These are phyloP conservation scores for Ailurus styani DNA, from an alignment of 2,113 vertebrate species.

Conservation along the genomic window DNA sequence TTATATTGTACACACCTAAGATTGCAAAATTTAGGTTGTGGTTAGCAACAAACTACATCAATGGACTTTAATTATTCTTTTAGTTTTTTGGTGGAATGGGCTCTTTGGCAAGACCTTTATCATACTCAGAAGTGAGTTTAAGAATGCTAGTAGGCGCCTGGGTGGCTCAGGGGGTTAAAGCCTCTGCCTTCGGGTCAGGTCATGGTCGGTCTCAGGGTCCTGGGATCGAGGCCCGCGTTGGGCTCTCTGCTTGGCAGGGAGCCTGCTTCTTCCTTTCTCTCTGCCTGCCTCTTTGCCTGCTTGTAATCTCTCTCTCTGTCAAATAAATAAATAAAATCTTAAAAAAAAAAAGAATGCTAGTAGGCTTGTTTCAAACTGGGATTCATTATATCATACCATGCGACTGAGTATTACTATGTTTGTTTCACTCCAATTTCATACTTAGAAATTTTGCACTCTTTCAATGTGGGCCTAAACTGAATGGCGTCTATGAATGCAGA, in stretches of 20 bases:
- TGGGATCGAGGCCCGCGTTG: too few species aligned
- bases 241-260: too few species aligned
- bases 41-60: conserved; percentile 7
- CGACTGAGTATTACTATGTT: background rate
- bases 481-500: background rate
- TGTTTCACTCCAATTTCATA: conserved; percentile 20
- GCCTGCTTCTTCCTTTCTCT: too few species aligned
- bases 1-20: conserved; percentile 11
- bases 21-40: background rate
- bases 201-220: too few species aligned
- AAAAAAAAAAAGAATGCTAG: conserved; percentile 54
- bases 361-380: background rate
- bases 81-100: background rate
- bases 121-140: conserved; percentile 50
- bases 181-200: too few species aligned
- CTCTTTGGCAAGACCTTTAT: background rate
- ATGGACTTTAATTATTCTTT: background rate
- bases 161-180: too few species aligned
- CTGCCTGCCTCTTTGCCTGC: too few species aligned
- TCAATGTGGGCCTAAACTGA: background rate
- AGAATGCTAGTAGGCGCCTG: conserved; percentile 45
- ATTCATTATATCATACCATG: background rate
- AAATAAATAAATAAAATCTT: too few species aligned
- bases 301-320: too few species aligned
- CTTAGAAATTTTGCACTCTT: background rate